Conservation (phyloP, 2,113 vertebrate species). For the Carassius auratus region DNA sequence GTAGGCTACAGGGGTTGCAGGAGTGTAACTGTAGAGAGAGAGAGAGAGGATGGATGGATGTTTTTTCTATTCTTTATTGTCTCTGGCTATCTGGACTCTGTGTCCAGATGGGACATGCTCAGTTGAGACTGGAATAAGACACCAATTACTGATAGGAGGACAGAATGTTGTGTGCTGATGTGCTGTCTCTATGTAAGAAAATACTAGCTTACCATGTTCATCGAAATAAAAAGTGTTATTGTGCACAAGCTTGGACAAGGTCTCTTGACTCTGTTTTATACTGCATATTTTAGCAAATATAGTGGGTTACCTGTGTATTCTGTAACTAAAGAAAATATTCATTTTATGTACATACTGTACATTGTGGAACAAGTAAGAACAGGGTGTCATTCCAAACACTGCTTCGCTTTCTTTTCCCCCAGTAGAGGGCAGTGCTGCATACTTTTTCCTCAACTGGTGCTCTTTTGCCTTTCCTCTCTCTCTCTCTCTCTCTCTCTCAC, state of each 20-base stretch:
- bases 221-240: background rate
- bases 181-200: background rate
- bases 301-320: background rate
- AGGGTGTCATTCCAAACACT: background rate
- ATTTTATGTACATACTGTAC: background rate
- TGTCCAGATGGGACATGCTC: background rate
- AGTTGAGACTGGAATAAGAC: background rate
- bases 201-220: background rate
- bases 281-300: background rate
- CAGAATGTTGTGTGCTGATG: background rate
- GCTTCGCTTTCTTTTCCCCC: background rate
- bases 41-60: background rate
- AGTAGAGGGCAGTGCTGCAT: slow-evolving; percentile 5
- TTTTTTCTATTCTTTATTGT: slow-evolving; percentile 14
- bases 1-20: background rate
- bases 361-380: background rate
- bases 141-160: background rate
- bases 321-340: background rate
- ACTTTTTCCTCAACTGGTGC: background rate
- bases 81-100: background rate
- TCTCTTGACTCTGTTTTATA: background rate
- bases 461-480: background rate
- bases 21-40: background rate
- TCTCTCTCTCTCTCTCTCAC: background rate
- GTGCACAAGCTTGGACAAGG: background rate